Base-by-base conservation (phyloP, 2,797 vertebrate species). In the Pogoniulus pusillus region DNA sequence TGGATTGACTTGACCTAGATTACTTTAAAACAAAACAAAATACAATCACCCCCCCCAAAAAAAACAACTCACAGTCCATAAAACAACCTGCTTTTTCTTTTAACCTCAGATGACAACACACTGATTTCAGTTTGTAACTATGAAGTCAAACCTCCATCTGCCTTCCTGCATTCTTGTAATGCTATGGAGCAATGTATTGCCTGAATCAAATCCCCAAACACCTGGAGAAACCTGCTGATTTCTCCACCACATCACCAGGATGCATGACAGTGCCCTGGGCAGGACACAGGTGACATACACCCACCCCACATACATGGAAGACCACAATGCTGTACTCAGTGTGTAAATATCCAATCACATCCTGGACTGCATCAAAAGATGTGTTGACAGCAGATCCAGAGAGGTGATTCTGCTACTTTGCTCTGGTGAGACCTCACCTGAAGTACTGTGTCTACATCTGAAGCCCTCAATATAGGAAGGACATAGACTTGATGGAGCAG, bases 1-100 rank as follows among this genome's bases (percentile, higher is more conserved):
- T 53, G 37, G 58, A 68, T 1, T 89, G 89, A 90, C 75, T 94
- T 91, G 95, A 95, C 89, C 89, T 91, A 93, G 84, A 94, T 95
- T 85, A 85, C 17, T 77, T 6, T 15, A 74, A 81, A 72, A 35
- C 6, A 19, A 39, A n/a, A 6, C 11, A 30, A 10, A n/a, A n/a
- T n/a, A n/a, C n/a, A n/a, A n/a, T n/a, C n/a, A n/a, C n/a, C n/a
- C n/a, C n/a, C n/a, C n/a, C n/a, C n/a, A 4, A 30, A 16, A 16
- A 19, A 34, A 49, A 24, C 22, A 10, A n/a, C n/a, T n/a, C n/a
- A n/a, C 45, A 24, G 47, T 45, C 26, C 1, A 1, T 57, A 73
- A 88, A 78, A 3, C 23, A 80, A 45, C 10, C 12, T 26, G 20
- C 35, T 64, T 88, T 90, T 91, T 66, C 53, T 78, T 78, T 74